Base-by-base conservation (phyloP, 2,113 vertebrate genomes). In the Pteropus alecto region DNA sequence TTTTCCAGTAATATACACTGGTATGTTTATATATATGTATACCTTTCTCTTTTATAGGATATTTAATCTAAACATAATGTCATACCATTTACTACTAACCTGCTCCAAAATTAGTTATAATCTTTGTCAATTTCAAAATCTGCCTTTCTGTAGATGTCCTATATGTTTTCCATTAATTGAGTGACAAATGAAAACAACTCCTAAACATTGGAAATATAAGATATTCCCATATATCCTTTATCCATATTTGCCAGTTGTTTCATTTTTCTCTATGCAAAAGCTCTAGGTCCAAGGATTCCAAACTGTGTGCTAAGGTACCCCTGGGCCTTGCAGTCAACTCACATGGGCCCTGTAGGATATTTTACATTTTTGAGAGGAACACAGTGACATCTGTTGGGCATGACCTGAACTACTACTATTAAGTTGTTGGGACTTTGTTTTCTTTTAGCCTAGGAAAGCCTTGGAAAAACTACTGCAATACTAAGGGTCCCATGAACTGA, bases 371-470 rank as follows among this genome's bases (percentile, higher is more conserved):
- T 87, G 83, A 96, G 97, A 94, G 92, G 76, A 97, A 71, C 90
- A 93, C 73, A 97, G 95, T 35, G 90, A 96, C 95, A 96, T 96
- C 96, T 98, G 70, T 96, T 97, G 97, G 96, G 26, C 73, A 68
- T 95, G 43, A 95, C 78, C 87, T 97, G 84, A 97, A 97, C 58
- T 92, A 95, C 89, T 19, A 38, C 33, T 68, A 19, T 65, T 73
- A 48, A 41, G 5, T 68, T 54, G 26, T 48, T 51, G 13, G 46
- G 19, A 43, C 35, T 35, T 89, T 46, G 5, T 68, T 86, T 83
- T 26, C 24, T 60, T 60, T 89, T 19, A 73, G 30, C 24, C 26
- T 89, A 58, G 3, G 54, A 10, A 21, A 70, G 2, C 41, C 35
- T 2, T 48, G 38, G 81, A n/a, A 81, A 76, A 70, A 54, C 14